Base-by-base conservation (phyloP, 2,797 vertebrate genomes). In the Cephalopachus bancanus region DNA sequence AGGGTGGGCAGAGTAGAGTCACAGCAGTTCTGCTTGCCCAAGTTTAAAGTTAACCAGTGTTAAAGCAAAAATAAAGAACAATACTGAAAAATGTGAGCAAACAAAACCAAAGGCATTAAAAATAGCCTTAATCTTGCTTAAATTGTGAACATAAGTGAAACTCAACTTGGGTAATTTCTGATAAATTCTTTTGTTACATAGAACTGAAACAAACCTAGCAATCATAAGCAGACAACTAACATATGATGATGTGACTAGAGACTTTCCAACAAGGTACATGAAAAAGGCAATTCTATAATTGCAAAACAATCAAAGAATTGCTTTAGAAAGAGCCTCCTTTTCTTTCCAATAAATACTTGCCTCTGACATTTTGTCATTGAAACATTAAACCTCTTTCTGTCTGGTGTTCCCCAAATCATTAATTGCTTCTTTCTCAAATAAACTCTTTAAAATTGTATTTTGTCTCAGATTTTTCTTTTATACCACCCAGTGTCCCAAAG, bases 1-100 rank as follows among this genome's bases (percentile, higher is more conserved):
- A 19, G n/a, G 51, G 3, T 3, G 1, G 11, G 7, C 1, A 65
- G 10, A 2, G 3, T 16, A 7, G 12, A 49, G 69, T 37, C 6
- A 19, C 12, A 3, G 1, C 20, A 6, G 78, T 53, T 22, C 26
- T 91, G 11, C 37, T 22, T 22, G 3, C 16, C 16, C 10, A 87
- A 10, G 14, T 80, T 80, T 51, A 62, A 62, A 69, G 20, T 44
- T 96, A 53, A 69, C 14, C 6, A 49, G 37, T 26, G 20, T 79
- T 71, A 59, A 80, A 80, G 55, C 22, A 59, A 59, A 79, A 37
- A 59, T 37, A 80, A 59, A 37, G 37, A 80, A 14, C 78, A 80
- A 7, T n/a, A 7, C 55, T 37, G 55, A 59, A 80, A 59, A 33
- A 3, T 37, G 15, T 80, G 20, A 59, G n/a, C n/a, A 79, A 79